These are phyloP conservation scores for Sinodicranocentrus sp. DNA, from an alignment of 2,888 invertebrate species.

Conservation along the genomic window DNA sequence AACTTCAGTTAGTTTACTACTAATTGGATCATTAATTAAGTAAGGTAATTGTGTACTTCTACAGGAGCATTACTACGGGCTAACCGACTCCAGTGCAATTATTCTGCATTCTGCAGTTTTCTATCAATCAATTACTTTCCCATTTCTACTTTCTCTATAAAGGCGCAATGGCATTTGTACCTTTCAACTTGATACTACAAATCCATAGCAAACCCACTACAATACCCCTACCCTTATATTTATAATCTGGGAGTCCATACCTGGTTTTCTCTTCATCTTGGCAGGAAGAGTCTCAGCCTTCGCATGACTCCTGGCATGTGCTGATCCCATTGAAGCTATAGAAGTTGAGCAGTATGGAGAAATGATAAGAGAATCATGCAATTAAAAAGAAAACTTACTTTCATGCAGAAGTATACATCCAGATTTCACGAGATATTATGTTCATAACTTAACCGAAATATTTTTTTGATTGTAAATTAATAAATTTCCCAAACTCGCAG, in stretches of 20 bases:
- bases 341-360: slow-evolving; percentile 61
- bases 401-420: slow-evolving; percentile 60
- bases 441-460: slow-evolving; percentile 28
- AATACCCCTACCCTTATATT: slow-evolving; percentile 58
- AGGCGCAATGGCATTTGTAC: slow-evolving; percentile 67
- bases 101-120: slow-evolving; percentile 31
- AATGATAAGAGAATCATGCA: slow-evolving; percentile 68
- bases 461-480: slow-evolving; percentile 4
- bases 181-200: slow-evolving; percentile 67
- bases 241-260: slow-evolving; percentile 70
- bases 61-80: background rate
- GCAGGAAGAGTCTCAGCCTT: slow-evolving; percentile 74
- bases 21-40: too few relatives aligned
- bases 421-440: slow-evolving; percentile 48
- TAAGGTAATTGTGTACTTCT: too few relatives aligned
- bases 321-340: slow-evolving; percentile 71
- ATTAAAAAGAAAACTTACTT: slow-evolving; percentile 62
- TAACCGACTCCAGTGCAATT: slow-evolving; percentile 8
- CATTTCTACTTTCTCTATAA: slow-evolving; percentile 63
- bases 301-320: slow-evolving; percentile 68
- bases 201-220: slow-evolving; percentile 66
- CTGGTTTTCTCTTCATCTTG: slow-evolving; percentile 75
- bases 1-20: too few relatives aligned
- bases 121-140: slow-evolving; percentile 52
- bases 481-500: slow-evolving; percentile 57